A percentile compares a stretch with the other conserved stretches of the same genome.
Evolutionary conservation across 2,888 invertebrate species (phyloP).

Genomic region (Metacarcinus magister): DNA sequence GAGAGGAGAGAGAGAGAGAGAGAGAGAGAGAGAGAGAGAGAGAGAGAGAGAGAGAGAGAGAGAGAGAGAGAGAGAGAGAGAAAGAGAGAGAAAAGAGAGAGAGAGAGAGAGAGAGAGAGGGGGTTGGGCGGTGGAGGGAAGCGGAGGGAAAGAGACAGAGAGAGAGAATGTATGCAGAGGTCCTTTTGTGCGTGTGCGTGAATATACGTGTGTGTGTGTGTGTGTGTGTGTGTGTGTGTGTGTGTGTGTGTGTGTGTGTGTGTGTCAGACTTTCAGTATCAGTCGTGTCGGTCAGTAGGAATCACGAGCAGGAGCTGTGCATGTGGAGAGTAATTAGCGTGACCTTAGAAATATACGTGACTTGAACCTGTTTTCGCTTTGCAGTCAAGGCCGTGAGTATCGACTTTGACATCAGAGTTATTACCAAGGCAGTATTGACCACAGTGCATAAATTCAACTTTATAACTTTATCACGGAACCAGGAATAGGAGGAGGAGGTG

Average conservation of each 20-base stretch:
- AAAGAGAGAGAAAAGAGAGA: neutral
- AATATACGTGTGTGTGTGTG: neutral
- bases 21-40: neutral
- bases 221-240: neutral
- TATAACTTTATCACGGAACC: constrained; percentile 17
- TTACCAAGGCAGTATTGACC: neutral
- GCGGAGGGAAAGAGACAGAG: neutral
- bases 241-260: neutral
- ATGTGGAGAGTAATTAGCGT: neutral
- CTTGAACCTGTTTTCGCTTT: neutral
- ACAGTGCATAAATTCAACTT: neutral
- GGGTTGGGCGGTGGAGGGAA: neutral
- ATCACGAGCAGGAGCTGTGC: neutral
- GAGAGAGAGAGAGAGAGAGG: neutral
- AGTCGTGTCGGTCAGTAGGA: neutral
- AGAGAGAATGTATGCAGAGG: neutral
- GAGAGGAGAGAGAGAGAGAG: constrained; percentile 29
- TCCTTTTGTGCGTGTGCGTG: constrained; percentile 5
- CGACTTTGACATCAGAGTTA: neutral
- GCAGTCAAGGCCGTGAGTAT: constrained; percentile 16
- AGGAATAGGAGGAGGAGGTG: neutral
- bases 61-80: constrained; percentile 21
- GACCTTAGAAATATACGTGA: neutral
- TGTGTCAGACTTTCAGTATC: neutral
- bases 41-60: neutral